phyloP scores from a whole-genome alignment of 2,888 invertebrate genomes.

The Eupithecia exiguata region DNA sequence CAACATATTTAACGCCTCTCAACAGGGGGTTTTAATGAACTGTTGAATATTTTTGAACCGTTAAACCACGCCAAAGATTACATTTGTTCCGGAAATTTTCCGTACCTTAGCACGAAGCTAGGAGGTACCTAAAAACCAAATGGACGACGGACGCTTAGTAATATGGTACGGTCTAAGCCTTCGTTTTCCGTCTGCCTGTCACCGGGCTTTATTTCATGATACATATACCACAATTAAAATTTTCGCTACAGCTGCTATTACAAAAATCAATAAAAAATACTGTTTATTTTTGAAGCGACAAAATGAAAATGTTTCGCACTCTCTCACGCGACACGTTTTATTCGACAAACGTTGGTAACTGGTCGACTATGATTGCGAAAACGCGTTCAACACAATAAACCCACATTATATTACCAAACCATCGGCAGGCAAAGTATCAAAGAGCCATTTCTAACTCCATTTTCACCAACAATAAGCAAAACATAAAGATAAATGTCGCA shows the following conservation, averaged over 20 bases:
- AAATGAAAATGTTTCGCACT: too few species aligned
- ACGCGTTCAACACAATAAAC: not conserved
- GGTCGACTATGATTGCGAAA: not conserved
- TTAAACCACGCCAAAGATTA: not conserved
- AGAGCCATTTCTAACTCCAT: not conserved
- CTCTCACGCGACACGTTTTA: not conserved
- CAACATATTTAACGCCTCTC: slow-evolving; percentile 19
- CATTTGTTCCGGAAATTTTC: not conserved
- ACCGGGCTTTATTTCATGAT: not conserved
- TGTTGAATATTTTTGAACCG: slow-evolving; percentile 14
- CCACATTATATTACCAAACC: not conserved
- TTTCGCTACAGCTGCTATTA: not conserved
- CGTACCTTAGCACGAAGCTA: not conserved
- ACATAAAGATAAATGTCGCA: slow-evolving; percentile 7
- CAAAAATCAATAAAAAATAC: too few species aligned
- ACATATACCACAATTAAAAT: not conserved
- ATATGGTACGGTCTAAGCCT: not conserved
- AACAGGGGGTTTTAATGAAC: slow-evolving; percentile 13
- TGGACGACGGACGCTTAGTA: too few species aligned
- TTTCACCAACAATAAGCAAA: not conserved
- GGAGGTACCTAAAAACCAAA: too few species aligned
- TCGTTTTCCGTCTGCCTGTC: not conserved
- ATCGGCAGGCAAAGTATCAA: not conserved
- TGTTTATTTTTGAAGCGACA: too few species aligned
- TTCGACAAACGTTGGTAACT: not conserved